Base-by-base conservation (phyloP, 2,113 vertebrate species). In the Nothocercus nigrocapillus region DNA sequence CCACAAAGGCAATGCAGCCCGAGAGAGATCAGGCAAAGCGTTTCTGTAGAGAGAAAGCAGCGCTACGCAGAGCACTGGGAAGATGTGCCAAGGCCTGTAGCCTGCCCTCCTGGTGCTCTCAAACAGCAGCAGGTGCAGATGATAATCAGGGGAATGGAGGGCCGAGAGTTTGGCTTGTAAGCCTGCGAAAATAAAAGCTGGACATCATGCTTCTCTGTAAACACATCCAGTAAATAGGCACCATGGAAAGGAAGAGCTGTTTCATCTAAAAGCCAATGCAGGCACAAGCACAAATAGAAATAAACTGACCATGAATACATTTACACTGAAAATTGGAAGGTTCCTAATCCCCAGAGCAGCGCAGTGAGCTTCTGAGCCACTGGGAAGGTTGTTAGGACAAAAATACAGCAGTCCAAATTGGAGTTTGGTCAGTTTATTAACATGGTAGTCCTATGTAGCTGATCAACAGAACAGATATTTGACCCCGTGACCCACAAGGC, bases 161-260 rank as follows among this genome's bases (percentile, higher is more conserved):
- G 40, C 18, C 62, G 66, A 40, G 47, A 49, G 36, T 2, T 3
- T 83, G 44, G 27, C 80, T 58, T n/a, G 44, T 80, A 88, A 93
- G 21, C 32, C 54, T 70, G 45, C 30, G 56, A 70, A 95, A 88
- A 92, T 27, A 86, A 19, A 40, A 58, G 18, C 68, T 81, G 59
- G 8, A 18, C 70, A 77, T 30, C 22, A 17, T 61, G 9, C 11
- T 25, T 69, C 20, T 68, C 81, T 72, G 32, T 51, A 89, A 77
- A 80, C 32, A 68, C 1, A 2, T 54, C 38, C 62, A 79, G 9
- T 59, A 40, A n/a, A n/a, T 32, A 51, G 54, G 19, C 51, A 82
- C 16, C 21, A 76, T 62, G 16, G 47, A 88, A 90, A 85, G 49
- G 20, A 79, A 78, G 21, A 76, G 8, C 10, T 72, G 24, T 76